Evolutionary conservation across 2,888 invertebrate genomes (phyloP).

Genomic region (Clunio marinus): DNA sequence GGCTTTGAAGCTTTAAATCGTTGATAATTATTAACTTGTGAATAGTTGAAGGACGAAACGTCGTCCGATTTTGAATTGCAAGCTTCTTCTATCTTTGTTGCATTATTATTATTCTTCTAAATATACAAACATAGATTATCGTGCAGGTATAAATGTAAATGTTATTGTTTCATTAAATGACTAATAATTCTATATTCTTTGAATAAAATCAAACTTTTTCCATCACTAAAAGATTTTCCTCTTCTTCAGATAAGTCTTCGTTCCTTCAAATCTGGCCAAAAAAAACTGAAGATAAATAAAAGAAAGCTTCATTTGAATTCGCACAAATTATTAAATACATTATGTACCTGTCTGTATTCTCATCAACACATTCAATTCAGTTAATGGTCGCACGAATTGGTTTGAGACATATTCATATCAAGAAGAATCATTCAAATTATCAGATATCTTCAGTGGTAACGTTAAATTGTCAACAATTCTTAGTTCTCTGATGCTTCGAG

Average conservation of each 20-base stretch:
- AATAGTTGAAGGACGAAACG: constrained; percentile 61
- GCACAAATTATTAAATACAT: constrained; percentile 56
- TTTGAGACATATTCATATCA: constrained; percentile 57
- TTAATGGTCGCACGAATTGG: constrained; percentile 57
- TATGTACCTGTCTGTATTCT: constrained; percentile 57
- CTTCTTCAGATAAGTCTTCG: too few species aligned
- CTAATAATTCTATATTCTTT: too few species aligned
- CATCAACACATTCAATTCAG: constrained; percentile 54
- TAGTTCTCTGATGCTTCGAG: constrained; percentile 48
- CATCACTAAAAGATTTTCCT: too few species aligned
- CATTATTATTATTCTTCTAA: too few species aligned
- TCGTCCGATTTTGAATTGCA: too few species aligned
- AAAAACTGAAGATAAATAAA: constrained; percentile 44
- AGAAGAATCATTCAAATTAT: constrained; percentile 42
- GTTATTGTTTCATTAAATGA: too few species aligned
- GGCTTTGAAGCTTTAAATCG: constrained; percentile 62
- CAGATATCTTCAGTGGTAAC: constrained; percentile 51
- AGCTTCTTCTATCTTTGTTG: too few species aligned
- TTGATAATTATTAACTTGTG: constrained; percentile 57
- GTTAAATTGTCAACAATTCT: constrained; percentile 51
- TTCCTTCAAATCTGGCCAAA: too few species aligned
- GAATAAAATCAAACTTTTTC: too few species aligned
- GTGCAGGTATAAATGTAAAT: too few species aligned
- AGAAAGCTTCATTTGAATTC: constrained; percentile 52
- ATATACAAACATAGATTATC: too few species aligned